Evolutionary conservation across 37 sponge, comb jelly and placozoan genomes (phyloP).

Genomic region (Chondrosia reniformis): DNA sequence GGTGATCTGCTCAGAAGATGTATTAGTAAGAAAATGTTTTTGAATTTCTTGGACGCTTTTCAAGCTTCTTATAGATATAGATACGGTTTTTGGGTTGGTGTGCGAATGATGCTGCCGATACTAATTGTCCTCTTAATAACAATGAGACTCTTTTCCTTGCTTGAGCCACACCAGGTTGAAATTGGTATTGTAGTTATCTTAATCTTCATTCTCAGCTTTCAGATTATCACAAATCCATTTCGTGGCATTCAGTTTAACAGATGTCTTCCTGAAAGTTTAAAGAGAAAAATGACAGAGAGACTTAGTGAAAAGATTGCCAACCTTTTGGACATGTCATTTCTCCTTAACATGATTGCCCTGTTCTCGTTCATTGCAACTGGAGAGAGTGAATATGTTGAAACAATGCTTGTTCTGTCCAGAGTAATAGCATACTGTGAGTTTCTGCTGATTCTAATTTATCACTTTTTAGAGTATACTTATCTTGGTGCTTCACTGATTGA

Average conservation of each 20-base stretch:
- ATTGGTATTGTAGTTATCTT: neutral
- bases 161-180: neutral
- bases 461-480: too few species aligned
- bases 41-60: slow-evolving; percentile 12
- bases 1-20: slow-evolving; percentile 16
- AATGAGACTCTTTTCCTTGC: neutral
- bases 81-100: slow-evolving; percentile 22
- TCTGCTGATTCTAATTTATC: too few species aligned
- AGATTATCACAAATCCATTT: neutral
- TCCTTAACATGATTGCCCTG: slow-evolving; percentile 10
- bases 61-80: neutral
- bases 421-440: too few species aligned
- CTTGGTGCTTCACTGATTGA: too few species aligned
- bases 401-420: too few species aligned
- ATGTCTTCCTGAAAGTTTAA: slow-evolving; percentile 1
- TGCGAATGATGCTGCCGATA: too few species aligned
- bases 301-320: slow-evolving; percentile 8
- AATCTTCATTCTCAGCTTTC: neutral
- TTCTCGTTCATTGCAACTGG: neutral
- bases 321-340: slow-evolving; percentile 4
- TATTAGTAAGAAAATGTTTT: neutral
- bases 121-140: neutral
- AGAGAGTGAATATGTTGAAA: neutral
- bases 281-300: too few species aligned
- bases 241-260: neutral